Evolutionary conservation across 2,113 vertebrate genomes (phyloP).

Genomic region (Hippocampus mohnikei): DNA sequence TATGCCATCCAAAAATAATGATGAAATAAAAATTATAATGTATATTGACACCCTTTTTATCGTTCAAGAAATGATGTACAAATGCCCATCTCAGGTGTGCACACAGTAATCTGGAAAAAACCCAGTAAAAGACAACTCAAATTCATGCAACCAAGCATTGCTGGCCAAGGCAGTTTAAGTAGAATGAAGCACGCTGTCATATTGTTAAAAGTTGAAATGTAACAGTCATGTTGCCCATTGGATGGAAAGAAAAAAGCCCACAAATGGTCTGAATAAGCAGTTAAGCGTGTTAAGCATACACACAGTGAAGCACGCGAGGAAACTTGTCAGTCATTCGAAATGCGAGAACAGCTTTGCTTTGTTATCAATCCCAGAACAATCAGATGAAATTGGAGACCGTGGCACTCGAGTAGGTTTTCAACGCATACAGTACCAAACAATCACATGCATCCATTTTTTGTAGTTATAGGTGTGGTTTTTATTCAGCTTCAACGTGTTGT

Average conservation of each 20-base stretch:
- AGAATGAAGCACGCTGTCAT: conserved; percentile 9
- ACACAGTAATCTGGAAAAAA: conserved; percentile 48
- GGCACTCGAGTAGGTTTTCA: not conserved
- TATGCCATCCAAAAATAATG: not conserved
- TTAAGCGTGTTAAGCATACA: too few relatives aligned
- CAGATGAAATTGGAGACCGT: conserved; percentile 14
- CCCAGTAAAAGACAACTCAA: conserved; percentile 49
- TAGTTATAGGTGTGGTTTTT: not conserved
- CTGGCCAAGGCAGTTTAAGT: conserved; percentile 31
- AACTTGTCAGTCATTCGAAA: conserved; percentile 8
- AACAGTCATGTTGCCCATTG: conserved; percentile 1
- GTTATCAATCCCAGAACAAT: not conserved
- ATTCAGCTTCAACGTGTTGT: conserved; percentile 1
- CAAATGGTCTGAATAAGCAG: conserved; percentile 8
- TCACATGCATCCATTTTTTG: conserved; percentile 17
- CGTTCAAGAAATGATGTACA: not conserved
- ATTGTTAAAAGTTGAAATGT: conserved; percentile 21
- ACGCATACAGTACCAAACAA: conserved; percentile 13
- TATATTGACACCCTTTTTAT: not conserved
- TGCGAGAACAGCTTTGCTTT: not conserved
- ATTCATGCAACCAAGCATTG: conserved; percentile 55
- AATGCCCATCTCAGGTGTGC: conserved; percentile 10
- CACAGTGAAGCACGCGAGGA: conserved; percentile 4
- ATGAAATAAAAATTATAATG: not conserved
- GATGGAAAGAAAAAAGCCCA: not conserved